Evolutionary conservation across 2,797 vertebrate genomes (phyloP), one percentile per base, ranked within the genome.

Genomic region (Cercopithecus mitis): DNA sequence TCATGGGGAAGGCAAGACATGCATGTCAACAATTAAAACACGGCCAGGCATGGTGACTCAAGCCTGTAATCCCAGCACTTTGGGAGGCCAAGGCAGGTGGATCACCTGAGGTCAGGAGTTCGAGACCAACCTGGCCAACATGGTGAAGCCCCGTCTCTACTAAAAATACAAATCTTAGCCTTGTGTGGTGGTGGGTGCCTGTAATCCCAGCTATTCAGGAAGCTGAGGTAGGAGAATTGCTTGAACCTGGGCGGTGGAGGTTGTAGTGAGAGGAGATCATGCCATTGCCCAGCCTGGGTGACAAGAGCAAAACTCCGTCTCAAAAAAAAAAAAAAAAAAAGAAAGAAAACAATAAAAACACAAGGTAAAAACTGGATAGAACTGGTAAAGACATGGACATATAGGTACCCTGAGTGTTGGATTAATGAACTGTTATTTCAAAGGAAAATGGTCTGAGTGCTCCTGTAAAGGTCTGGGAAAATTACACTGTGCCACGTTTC

Each of bases 131-230:
- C 33, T 67, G 61, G 61, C 7, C 15, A 67, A 67, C 30, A 67
- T n/a, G 30, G 61, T 67, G 30, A 67, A 67, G 15, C 30, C 7
- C 33, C 7, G 0, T 67, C 30, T 67, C 15, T 19, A 67, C 3
- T 67, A n/a, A 67, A 67, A 67, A n/a, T 67, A n/a, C 30, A 33
- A 67, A n/a, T 33, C 33, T 67, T n/a, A 67, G 30, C 61, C 15
- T 0, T 7, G 30, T 67, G 61, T 4, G 15, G 30, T 67, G 30
- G 7, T 0, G 61, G 61, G 61, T 0, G 0, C 61, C 30, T n/a
- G 7, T 67, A 67, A n/a, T 67, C 61, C 61, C 61, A 67, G 61
- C 30, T 67, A 67, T 33, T 67, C 15, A 3, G 61, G 33, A 67
- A 33, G 61, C 30, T 67, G 61, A 67, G 30, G 30, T n/a, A 67